Evolutionary conservation across 2,888 invertebrate genomes (phyloP), one percentile per base, ranked within the genome.

Genomic region (Patella depressa): DNA sequence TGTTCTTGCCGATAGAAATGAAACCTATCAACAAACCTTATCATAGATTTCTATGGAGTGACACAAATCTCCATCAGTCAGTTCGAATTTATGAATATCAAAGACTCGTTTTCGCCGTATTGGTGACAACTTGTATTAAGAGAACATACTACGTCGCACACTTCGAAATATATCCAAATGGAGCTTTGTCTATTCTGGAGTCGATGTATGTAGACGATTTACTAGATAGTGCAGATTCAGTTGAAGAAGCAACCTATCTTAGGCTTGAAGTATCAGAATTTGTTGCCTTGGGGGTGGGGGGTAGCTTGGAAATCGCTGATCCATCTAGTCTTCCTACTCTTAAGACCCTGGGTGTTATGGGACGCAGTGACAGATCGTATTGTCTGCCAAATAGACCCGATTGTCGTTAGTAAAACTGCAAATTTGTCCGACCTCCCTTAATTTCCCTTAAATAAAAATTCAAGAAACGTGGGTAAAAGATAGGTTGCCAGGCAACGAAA

Each of bases 71-170:
- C 19, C 19, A 19, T 19, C 17, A 59, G 19, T 19, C 59, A 59
- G 59, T 59, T 19, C 17, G n/a, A 59, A 59, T 59, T 59, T 14
- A 59, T 59, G 59, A 59, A 59, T 59, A 19, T 59, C 59, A 59
- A 19, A 59, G n/a, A 59, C 19, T 17, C 17, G 59, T 59, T 17
- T 59, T 59, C 19, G 59, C 59, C 59, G 7, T 59, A n/a, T 59
- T 19, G 5, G 59, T 17, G 2, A 17, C 59, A 59, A 59, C 19
- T 59, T 19, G 59, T 59, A 59, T n/a, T 59, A 19, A 17, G 59
- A 19, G 59, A 59, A 59, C 59, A 59, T 59, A 19, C 19, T 14
- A 59, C n/a, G 59, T 59, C 59, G 29, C 29, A 15, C n/a, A 65
- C 3, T 15, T 15, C 12, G 59, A 59, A 59, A n/a, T n/a, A 15